phyloP scores from a whole-genome alignment of 1,140 invertebrate genomes.

The Drosophila teissieri region DNA sequence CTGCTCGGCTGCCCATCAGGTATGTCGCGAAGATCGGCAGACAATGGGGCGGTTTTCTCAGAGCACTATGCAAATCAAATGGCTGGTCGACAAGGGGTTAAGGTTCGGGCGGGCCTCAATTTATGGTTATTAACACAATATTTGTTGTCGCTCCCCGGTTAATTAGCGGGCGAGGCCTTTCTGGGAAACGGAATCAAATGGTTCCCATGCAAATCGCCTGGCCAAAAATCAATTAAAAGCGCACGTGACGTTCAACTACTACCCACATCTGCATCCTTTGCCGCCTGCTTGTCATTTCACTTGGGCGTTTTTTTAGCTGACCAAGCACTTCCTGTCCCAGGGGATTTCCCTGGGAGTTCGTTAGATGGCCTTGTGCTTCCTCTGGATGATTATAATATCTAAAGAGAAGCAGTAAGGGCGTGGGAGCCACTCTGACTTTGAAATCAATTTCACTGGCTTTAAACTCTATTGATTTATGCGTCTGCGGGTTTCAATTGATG shows the following conservation, averaged over 20 bases:
- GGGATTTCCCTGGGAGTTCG: constrained; percentile 33
- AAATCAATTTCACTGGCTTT: constrained; percentile 17
- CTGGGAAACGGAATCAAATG: constrained; percentile 30
- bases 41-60: constrained; percentile 72
- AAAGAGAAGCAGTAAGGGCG: constrained; percentile 21
- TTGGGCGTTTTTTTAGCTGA: constrained; percentile 43
- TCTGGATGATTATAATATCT: constrained; percentile 19
- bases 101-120: constrained; percentile 48
- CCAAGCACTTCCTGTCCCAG: constrained; percentile 64
- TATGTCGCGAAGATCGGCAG: constrained; percentile 53
- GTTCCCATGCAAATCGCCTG: constrained; percentile 75
- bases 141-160: constrained; percentile 55
- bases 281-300: constrained; percentile 27
- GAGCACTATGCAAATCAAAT: constrained; percentile 69
- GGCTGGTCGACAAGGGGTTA: constrained; percentile 54
- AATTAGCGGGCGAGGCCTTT: constrained; percentile 64
- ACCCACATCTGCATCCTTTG: constrained; percentile 60
- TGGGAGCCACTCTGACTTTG: constrained; percentile 52
- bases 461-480: constrained; percentile 71
- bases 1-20: constrained; percentile 55
- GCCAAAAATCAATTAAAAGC: constrained; percentile 73
- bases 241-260: constrained; percentile 67
- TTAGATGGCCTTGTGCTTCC: constrained; percentile 65
- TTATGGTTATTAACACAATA: constrained; percentile 79
- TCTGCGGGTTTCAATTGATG: constrained; percentile 70